Evolutionary conservation across 2,888 invertebrate species (phyloP), one percentile per base, ranked within the genome.

Genomic region (Entomobrya multifasciata): DNA sequence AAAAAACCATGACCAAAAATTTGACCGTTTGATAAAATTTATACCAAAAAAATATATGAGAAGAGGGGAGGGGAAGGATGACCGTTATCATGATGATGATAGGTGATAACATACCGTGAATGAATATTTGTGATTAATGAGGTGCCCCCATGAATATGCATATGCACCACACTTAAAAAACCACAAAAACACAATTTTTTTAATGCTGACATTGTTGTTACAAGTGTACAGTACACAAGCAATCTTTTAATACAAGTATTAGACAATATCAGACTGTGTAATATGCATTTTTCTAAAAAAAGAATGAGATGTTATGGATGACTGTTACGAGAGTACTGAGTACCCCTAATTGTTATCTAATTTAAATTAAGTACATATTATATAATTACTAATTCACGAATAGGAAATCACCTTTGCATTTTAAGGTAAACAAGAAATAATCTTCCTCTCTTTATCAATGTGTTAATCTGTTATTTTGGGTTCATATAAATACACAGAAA

Each of bases 1-100:
- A 49, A 65, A 67, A 67, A 65, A 52, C 79, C 79, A 67, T 79
- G 79, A 79, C 79, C 79, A 79, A 67, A 52, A 67, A 77, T 57
- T 77, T 44, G 36, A 36, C 36, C 36, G n/a, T n/a, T n/a, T n/a
- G n/a, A n/a, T n/a, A n/a, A n/a, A 36, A 36, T 6, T 27, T 57
- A 11, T 20, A 52, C 25, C 41, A 77, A 20, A n/a, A 52, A 52
- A 52, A 52, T 6, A 17, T 22, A 11, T 11, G 11, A 57, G 20
- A 20, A 55, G 2, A 3, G 55, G 25, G 77, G 57, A 20, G 77
- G 57, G 10, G 77, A n/a, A 77, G 57, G 77, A 77, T 77, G 77
- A 77, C 77, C 57, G n/a, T 27, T 57, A 36, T 44, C 8, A 27
- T 36, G 44, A 52, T 22, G 49, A n/a, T 13, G 49, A 49, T 49